phyloP scores from a whole-genome alignment of 2,113 vertebrate genomes.

The Lipophrys pholis region DNA sequence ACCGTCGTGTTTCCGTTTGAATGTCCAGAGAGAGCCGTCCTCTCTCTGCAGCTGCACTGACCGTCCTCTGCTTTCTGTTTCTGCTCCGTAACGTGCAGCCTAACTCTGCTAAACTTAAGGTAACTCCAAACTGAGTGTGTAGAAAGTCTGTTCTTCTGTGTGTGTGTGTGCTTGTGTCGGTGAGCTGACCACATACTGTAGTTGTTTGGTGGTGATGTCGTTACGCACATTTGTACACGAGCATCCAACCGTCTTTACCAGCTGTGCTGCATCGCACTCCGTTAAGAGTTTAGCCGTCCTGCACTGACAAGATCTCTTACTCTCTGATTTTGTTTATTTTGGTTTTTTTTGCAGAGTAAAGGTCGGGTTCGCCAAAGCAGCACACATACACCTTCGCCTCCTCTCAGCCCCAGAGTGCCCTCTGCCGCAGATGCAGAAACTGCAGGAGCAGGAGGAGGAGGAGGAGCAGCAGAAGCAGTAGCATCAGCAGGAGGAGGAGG shows the following conservation, averaged over 20 bases:
- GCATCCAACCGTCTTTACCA: conserved; percentile 13
- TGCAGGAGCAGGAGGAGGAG: conserved; percentile 61
- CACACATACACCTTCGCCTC: conserved; percentile 82
- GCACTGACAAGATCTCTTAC: background rate
- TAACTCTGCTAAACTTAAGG: conserved; percentile 72
- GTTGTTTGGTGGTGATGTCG: conserved; percentile 28
- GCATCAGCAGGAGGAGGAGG: conserved; percentile 92
- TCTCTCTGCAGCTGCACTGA: conserved; percentile 26
- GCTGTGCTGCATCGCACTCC: conserved; percentile 32
- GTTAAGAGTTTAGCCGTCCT: background rate
- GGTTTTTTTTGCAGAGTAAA: conserved; percentile 85
- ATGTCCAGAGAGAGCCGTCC: background rate
- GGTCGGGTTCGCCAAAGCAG: conserved; percentile 79
- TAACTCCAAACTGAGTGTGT: conserved; percentile 49
- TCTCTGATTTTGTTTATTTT: conserved; percentile 8
- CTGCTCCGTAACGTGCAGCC: conserved; percentile 68
- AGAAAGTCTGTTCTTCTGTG: background rate
- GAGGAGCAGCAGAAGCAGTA: conserved; percentile 87
- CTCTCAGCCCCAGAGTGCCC: conserved; percentile 79
- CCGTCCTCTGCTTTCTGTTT: conserved; percentile 64
- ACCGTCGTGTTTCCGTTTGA: too few species aligned
- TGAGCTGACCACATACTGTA: conserved; percentile 2
- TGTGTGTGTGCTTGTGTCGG: background rate
- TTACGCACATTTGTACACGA: conserved; percentile 33
- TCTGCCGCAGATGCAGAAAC: conserved; percentile 81